Percentiles rank a stretch among this genome's conserved stretches.
phyloP scores from a whole-genome alignment of 1,140 invertebrate species.

The Pachypsylla venusta region DNA sequence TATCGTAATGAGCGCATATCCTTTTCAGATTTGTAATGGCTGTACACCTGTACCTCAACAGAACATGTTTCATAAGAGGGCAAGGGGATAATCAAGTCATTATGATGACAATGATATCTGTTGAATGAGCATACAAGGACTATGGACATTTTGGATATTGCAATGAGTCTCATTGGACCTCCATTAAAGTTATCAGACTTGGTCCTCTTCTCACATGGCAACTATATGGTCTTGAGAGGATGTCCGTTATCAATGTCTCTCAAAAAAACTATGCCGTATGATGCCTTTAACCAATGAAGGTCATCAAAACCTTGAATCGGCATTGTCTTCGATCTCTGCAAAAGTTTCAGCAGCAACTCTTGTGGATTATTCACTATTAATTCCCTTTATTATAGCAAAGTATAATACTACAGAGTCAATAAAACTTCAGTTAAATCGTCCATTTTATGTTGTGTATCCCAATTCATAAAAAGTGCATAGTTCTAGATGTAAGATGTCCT shows the following conservation, averaged over 20 bases:
- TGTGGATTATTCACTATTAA: not conserved
- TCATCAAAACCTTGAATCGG: not conserved
- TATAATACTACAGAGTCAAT: not conserved
- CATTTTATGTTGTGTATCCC: not conserved
- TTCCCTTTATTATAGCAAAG: not conserved
- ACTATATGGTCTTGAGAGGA: not conserved
- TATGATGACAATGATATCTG: not conserved
- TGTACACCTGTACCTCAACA: too few species aligned
- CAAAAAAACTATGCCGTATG: not conserved
- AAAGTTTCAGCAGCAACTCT: not conserved
- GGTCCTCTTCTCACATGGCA: not conserved
- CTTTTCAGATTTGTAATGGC: too few species aligned
- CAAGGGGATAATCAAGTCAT: not conserved
- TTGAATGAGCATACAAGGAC: not conserved
- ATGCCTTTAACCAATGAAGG: not conserved
- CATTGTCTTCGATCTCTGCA: not conserved
- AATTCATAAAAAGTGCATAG: not conserved
- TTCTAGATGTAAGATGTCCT: not conserved
- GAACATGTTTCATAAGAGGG: not conserved
- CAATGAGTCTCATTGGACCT: not conserved
- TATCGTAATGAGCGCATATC: too few species aligned
- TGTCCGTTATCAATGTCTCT: not conserved
- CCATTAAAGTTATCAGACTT: not conserved
- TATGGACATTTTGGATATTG: not conserved
- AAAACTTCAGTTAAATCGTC: not conserved